Evolutionary conservation across 2,113 vertebrate genomes (phyloP).

Genomic region (Scatophagus argus): DNA sequence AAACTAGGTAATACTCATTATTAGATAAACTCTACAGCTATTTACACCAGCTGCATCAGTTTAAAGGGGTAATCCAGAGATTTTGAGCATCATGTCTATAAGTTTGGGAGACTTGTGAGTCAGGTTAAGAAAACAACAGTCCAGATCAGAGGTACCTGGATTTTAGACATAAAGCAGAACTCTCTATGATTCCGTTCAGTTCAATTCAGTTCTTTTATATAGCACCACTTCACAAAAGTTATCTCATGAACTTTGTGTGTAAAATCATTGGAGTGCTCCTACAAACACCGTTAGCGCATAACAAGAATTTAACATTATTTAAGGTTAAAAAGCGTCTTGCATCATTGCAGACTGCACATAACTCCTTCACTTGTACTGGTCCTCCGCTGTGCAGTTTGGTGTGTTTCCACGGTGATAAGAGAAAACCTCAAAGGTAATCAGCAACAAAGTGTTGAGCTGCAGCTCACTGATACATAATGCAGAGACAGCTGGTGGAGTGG

Average conservation of each 20-base stretch:
- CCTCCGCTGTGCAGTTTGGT: neutral
- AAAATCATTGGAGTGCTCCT: neutral
- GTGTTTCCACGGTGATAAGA: conserved; percentile 72
- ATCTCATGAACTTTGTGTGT: too few species aligned
- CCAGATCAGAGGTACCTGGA: too few species aligned
- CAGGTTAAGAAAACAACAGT: neutral
- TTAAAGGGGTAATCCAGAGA: neutral
- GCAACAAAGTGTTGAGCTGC: conserved; percentile 77
- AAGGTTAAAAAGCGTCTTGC: neutral
- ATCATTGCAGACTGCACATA: conserved; percentile 26
- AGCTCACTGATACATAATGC: conserved; percentile 85
- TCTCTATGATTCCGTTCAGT: too few species aligned
- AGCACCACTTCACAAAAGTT: too few species aligned
- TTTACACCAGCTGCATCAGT: neutral
- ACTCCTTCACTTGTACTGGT: neutral
- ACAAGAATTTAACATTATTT: neutral
- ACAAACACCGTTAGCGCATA: neutral
- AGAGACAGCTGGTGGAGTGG: conserved; percentile 58
- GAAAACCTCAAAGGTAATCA: conserved; percentile 82
- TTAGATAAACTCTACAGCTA: neutral
- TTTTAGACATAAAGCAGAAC: too few species aligned
- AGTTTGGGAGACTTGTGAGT: neutral
- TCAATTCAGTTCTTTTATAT: too few species aligned
- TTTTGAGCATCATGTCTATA: neutral
- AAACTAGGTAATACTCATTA: neutral